Base-by-base conservation (phyloP, 2,797 vertebrate genomes). In the Myripristis murdjan region DNA sequence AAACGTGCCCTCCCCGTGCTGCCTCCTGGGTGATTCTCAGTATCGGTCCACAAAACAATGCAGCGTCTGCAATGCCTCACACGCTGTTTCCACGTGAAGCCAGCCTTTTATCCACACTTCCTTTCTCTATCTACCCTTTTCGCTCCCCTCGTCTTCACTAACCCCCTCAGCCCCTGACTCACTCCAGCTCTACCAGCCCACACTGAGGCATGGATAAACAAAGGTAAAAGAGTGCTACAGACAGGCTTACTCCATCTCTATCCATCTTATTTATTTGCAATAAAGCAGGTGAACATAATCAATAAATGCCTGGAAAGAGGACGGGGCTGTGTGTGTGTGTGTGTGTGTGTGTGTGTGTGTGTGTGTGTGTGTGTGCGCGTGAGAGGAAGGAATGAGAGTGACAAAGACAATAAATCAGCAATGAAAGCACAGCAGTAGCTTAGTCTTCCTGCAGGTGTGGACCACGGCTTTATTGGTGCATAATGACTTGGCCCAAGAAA, bases 221-320 rank as follows among this genome's bases (percentile, higher is more conserved):
- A 24, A 63, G 23, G 35, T 11, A 3, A 18, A 18, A 14, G n/a
- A 8, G 44, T 20, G 44, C 6, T 8, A n/a, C 8, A 22, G 46
- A 22, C 46, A 10, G 46, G 4, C 66, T 65, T 44, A 64, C 18
- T 33, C 11, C 22, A 26, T 48, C 28, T 35, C 58, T 28, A 3
- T 46, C n/a, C 18, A 3, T 26, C 39, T 58, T 60, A 8, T 9
- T 64, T 48, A 48, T 41, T 52, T 61, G 64, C 37, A 67, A 76
- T 16, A 79, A 39, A 49, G 46, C 37, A 54, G 48, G 20, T 64
- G 64, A 56, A 22, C 67, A 59, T 74, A 70, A 72, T 85, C 70
- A 72, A 64, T 82, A 75, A 84, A 46, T 67, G 61, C 70, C 76
- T 26, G 28, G 49, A 54, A 62, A 60, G 63, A 47, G 60, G 57